Base-by-base conservation (phyloP, 64 coral and sea anemone species). In the Montipora foliosa region DNA sequence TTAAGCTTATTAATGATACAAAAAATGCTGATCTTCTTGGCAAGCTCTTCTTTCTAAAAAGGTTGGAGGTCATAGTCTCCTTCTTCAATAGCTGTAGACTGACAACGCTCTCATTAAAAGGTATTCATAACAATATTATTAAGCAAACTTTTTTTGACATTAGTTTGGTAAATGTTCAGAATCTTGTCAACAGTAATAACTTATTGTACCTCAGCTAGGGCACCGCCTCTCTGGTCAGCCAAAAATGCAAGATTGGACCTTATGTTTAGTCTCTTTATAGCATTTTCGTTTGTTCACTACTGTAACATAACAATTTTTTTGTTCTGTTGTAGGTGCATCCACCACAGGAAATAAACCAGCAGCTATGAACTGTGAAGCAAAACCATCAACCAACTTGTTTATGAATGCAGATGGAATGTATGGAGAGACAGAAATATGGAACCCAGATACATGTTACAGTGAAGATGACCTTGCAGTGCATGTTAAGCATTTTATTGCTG, bases 401-500 rank as follows among this genome's bases (percentile, higher is more conserved):
- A 5, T 22, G 19, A 76, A 76, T 49, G 45, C 51, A 67, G 47
- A 77, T 17, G 44, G 6, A 21, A 17, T 15, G 0, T 0, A 22
- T 89, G 66, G 72, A 25, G 73, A 92, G 53, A 80, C 60, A 67
- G 87, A 79, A 19, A 47, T 85, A 71, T 94, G 98, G 91, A 92
- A 96, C 71, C 68, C 98, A 49, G 98, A 99, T 45, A 92, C 91
- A 44, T 91, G 92, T 46, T 92, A 88, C 66, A 99, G 98, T 76
- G 98, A 99, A 77, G 98, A 99, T 74, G 95, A 99, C 3, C 81
- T 99, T 20, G 80, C 98, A 46, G 79, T 91, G 69, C 90, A 96
- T 71, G 78, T 99, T 75, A 96, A 91, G 47, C 89, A 94, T 74
- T 99, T 96, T n/a, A 99, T 94, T 75, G 98, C 98, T 14, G 95